These are phyloP conservation scores for Beroe forskalii DNA, from an alignment of 37 sponge, comb jelly and placozoan genomes.

Conservation along the genomic window DNA sequence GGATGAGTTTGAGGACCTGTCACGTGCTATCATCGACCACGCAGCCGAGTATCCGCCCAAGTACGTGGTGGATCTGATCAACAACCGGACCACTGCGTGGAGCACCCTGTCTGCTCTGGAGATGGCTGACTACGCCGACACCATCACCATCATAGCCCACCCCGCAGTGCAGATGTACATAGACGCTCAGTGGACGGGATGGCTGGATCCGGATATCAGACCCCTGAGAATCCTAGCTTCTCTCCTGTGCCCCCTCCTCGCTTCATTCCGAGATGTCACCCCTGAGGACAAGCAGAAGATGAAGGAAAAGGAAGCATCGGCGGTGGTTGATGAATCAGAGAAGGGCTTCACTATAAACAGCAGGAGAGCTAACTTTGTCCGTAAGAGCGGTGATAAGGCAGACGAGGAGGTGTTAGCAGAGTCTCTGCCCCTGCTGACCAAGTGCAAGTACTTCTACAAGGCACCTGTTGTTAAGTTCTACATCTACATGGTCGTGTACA, in stretches of 20 bases:
- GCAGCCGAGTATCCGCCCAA: neutral
- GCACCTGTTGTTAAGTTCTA: conserved; percentile 11
- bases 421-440: neutral
- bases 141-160: neutral
- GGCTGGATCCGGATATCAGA: conserved; percentile 18
- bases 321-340: no score
- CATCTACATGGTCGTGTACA: conserved; percentile 6
- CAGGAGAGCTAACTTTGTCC: neutral
- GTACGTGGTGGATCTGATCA: conserved; percentile 1
- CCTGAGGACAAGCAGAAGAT: conserved; percentile 4
- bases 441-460: conserved; percentile 37
- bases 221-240: neutral
- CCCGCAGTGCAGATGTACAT: neutral
- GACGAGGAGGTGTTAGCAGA: neutral
- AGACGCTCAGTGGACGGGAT: conserved; percentile 6
- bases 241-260: neutral
- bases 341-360: neutral
- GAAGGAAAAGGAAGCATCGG: neutral
- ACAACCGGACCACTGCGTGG: neutral
- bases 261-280: conserved; percentile 7
- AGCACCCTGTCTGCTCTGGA: neutral
- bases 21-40: neutral
- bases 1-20: conserved; percentile 1
- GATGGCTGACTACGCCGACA: conserved; percentile 26
- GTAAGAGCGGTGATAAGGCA: neutral